A percentile compares a stretch with the other conserved stretches of the same genome.
phyloP scores from a whole-genome alignment of 2,113 vertebrate species.

The Rhinopomastus cyanomelas region DNA sequence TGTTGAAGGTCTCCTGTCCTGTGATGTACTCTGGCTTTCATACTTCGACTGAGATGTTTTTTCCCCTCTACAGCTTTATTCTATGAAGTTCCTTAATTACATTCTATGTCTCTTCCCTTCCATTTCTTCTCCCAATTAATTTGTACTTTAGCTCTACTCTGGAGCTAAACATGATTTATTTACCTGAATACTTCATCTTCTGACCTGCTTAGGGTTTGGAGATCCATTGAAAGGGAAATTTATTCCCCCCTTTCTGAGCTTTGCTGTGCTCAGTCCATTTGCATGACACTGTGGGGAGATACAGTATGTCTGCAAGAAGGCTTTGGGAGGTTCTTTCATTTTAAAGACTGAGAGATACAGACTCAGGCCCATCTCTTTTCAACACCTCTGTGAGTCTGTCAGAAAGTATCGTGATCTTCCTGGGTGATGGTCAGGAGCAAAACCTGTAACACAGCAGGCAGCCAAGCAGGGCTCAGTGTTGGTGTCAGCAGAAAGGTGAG shows the following conservation, averaged over 20 bases:
- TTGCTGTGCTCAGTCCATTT: conserved; percentile 2
- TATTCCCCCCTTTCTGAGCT: background rate
- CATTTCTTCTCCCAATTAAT: conserved; percentile 27
- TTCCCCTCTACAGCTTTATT: background rate
- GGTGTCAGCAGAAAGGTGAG: background rate
- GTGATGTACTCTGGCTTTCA: conserved; percentile 36
- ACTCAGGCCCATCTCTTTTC: background rate
- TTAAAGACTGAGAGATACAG: background rate
- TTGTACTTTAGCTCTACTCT: conserved; percentile 29
- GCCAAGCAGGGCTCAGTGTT: background rate
- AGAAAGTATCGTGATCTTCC: background rate
- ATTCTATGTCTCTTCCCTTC: background rate
- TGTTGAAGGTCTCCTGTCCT: conserved; percentile 25
- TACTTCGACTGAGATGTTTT: background rate
- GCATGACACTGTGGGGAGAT: background rate
- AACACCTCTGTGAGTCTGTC: background rate
- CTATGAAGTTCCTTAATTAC: background rate
- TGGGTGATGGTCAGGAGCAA: background rate
- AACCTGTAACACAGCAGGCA: background rate
- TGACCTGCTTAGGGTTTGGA: background rate
- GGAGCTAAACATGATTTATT: conserved; percentile 31
- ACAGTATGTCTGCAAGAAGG: background rate
- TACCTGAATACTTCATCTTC: conserved; percentile 30
- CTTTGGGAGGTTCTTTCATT: conserved; percentile 11
- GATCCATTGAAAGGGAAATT: conserved; percentile 31